Conservation (phyloP, 2,113 vertebrate genomes). For the Bagarius yarrelli region DNA sequence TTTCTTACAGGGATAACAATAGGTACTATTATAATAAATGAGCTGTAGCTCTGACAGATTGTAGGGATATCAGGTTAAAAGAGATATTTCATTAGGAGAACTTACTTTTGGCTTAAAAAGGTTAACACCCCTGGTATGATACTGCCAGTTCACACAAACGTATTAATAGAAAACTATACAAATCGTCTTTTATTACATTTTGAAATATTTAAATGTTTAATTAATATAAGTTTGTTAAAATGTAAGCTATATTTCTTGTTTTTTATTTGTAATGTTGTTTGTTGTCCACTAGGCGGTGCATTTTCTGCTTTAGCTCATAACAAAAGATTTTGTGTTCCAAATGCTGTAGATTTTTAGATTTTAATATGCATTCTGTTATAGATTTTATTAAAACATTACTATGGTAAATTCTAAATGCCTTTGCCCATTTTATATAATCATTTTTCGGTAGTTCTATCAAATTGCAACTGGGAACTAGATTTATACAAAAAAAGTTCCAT, state of each 20-base stretch:
- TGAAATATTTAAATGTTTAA: no score
- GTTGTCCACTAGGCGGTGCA: conserved; percentile 26
- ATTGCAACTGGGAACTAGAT: neutral
- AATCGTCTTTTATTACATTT: neutral
- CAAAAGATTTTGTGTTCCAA: neutral
- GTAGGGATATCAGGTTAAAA: no score
- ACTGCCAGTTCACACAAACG: no score
- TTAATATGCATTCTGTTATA: no score
- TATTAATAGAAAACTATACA: no score
- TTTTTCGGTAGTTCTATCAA: neutral
- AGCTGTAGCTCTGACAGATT: neutral
- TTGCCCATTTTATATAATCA: neutral
- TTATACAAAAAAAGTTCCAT: neutral
- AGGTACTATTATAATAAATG: neutral
- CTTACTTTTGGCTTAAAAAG: no score
- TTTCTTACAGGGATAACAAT: neutral
- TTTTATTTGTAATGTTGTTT: neutral
- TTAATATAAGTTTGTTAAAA: neutral
- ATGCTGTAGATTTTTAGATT: neutral
- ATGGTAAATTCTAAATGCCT: no score
- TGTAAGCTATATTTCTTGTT: neutral
- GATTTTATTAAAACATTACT: neutral
- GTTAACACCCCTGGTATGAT: no score
- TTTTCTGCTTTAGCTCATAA: neutral
- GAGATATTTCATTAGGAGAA: no score